Evolutionary conservation across 1,140 invertebrate genomes (phyloP), one percentile per base, ranked within the genome.

Genomic region (Bombus balteatus): DNA sequence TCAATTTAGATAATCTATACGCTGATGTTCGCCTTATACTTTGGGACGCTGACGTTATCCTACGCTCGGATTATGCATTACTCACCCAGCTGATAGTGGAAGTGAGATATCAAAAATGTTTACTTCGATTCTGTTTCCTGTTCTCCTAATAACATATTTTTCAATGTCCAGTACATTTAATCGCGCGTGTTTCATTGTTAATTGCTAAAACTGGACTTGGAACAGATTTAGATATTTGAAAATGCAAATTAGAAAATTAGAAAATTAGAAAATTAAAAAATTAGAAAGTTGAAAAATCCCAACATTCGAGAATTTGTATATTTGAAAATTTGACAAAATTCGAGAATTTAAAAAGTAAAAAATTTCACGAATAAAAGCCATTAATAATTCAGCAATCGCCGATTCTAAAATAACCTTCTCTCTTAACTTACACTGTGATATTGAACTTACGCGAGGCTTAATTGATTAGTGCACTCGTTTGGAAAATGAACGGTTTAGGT

Each of bases 21-120:
- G 88, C 92, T 8, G 90, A 93, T 91, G 92, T 94, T 18, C 90
- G 93, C 78, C 80, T 95, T 41, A 87, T 95, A 22, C 88, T 95
- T 8, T 95, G 94, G 94, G 93, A 92, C 25, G 87, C 88, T 5
- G 95, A 95, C 87, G 70, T 89, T 32, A 89, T 95, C 47, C 88
- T 95, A 72, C 89, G 94, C n/a, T 85, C 89, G 8, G 90, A 94
- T 83, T 94, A 92, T 75, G 93, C 94, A n/a, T 73, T 91, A 18
- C 76, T 95, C 5, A 93, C 94, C 47, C 91, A 93, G 73, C 79
- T 93, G 84, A 87, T 94, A 22, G 90, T 94, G 0, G 92, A 94
- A 87, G 94, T 94, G 80, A 83, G 80, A 83, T 68, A 41, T 34
- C 25, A 57, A 71, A 59, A 71, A 59, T 43, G 65, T 5, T 47